A percentile compares a stretch with the other conserved stretches of the same genome.
These are phyloP conservation scores for Latrodectus elegans DNA, from an alignment of 2,888 invertebrate species.

Conservation along the genomic window DNA sequence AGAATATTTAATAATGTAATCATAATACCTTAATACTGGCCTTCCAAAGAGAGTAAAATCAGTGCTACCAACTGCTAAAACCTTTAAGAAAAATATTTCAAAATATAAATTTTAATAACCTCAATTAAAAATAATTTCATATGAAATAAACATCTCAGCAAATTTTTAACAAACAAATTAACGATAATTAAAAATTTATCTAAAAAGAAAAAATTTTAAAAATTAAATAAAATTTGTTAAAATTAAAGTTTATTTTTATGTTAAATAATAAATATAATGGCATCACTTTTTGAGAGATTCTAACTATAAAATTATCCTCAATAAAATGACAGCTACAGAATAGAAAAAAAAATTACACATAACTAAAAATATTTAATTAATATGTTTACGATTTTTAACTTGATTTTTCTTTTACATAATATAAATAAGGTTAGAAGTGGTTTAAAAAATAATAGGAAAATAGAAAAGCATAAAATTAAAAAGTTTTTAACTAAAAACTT, in stretches of 20 bases:
- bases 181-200: too few species aligned
- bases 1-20: too few species aligned
- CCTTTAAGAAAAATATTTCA: constrained; percentile 66
- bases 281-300: background rate
- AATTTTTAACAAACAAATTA: too few species aligned
- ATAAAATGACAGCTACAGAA: background rate
- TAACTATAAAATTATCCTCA: background rate
- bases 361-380: background rate
- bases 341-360: background rate
- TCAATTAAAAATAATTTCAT: too few species aligned
- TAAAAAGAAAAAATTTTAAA: background rate
- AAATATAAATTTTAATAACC: too few species aligned
- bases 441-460: too few species aligned
- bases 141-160: too few species aligned
- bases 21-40: constrained; percentile 79
- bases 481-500: too few species aligned
- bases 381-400: too few species aligned
- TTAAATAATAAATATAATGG: background rate
- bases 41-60: constrained; percentile 89
- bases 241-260: background rate
- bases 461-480: too few species aligned
- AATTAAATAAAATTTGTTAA: background rate
- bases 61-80: constrained; percentile 84
- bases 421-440: background rate
- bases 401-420: background rate